Evolutionary conservation across 1,140 invertebrate species (phyloP).

Genomic region (Drosophila neocordata): DNA sequence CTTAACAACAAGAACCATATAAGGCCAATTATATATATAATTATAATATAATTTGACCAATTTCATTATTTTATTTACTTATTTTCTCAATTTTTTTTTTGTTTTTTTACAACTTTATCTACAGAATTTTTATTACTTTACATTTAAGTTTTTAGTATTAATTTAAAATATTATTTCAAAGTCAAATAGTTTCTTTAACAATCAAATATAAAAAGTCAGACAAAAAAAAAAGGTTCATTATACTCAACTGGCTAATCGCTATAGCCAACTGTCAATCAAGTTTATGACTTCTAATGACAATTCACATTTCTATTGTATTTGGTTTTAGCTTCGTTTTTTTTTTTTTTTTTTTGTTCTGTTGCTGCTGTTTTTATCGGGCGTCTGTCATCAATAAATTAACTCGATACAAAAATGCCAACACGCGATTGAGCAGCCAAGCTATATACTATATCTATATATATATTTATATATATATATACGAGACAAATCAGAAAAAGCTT

Average conservation of each 20-base stretch:
- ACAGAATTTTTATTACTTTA: too few relatives aligned
- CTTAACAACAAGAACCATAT: too few relatives aligned
- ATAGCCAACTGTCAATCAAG: constrained; percentile 65
- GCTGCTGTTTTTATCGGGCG: constrained; percentile 67
- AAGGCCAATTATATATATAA: too few relatives aligned
- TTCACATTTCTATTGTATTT: constrained; percentile 54
- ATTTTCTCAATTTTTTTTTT: too few relatives aligned
- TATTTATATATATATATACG: not conserved
- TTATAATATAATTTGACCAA: too few relatives aligned
- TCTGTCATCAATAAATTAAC: constrained; percentile 81
- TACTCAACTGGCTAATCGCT: constrained; percentile 36
- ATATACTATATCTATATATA: not conserved
- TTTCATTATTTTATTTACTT: too few relatives aligned
- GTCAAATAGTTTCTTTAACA: not conserved
- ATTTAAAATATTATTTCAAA: too few relatives aligned
- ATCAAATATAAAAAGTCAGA: too few relatives aligned
- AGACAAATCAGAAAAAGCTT: constrained; percentile 69
- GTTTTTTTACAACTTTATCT: too few relatives aligned
- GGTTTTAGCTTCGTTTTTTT: constrained; percentile 19
- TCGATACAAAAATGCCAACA: constrained; percentile 72
- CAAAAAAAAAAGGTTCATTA: constrained; percentile 52
- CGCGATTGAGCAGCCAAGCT: constrained; percentile 57
- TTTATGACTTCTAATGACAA: constrained; percentile 80
- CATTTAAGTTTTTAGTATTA: too few relatives aligned
- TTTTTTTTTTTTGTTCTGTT: constrained; percentile 1